Evolutionary conservation across 2,797 vertebrate genomes (phyloP).

Genomic region (Sebastes trivittatus): DNA sequence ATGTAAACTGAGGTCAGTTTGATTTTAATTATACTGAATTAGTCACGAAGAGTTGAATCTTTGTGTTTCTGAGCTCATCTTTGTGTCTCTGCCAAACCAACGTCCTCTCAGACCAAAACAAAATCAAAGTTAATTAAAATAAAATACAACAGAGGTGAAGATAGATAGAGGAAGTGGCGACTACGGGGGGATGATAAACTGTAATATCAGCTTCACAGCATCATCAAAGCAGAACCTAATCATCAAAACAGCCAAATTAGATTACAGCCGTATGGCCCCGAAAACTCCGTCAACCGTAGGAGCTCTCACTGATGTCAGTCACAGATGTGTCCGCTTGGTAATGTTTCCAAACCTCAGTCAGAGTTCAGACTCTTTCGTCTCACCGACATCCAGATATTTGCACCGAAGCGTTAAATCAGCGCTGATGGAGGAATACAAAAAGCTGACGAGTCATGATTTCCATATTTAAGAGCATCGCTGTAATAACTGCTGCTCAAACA

Average conservation of each 20-base stretch:
- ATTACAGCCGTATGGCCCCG: background rate
- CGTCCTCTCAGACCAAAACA: conserved; percentile 17
- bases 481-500: conserved; percentile 36
- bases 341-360: conserved; percentile 19
- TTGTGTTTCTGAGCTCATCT: background rate
- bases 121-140: conserved; percentile 5
- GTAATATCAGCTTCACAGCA: background rate
- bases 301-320: conserved; percentile 16
- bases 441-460: conserved; percentile 43
- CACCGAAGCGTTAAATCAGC: conserved; percentile 39
- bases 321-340: conserved; percentile 33
- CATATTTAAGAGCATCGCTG: conserved; percentile 18
- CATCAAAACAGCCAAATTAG: conserved; percentile 19
- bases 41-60: background rate
- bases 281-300: background rate
- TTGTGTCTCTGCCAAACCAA: background rate
- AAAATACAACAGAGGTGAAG: conserved; percentile 17
- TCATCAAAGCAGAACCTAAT: conserved; percentile 34
- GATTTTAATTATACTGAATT: background rate
- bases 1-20: background rate
- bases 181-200: background rate
- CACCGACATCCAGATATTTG: conserved; percentile 26
- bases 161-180: conserved; percentile 16
- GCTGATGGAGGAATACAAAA: conserved; percentile 34
- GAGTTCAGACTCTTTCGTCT: conserved; percentile 25